Percentiles rank a stretch among this genome's conserved stretches.
These are phyloP conservation scores for Clarias gariepinus DNA, from an alignment of 2,113 vertebrate genomes.

Conservation along the genomic window DNA sequence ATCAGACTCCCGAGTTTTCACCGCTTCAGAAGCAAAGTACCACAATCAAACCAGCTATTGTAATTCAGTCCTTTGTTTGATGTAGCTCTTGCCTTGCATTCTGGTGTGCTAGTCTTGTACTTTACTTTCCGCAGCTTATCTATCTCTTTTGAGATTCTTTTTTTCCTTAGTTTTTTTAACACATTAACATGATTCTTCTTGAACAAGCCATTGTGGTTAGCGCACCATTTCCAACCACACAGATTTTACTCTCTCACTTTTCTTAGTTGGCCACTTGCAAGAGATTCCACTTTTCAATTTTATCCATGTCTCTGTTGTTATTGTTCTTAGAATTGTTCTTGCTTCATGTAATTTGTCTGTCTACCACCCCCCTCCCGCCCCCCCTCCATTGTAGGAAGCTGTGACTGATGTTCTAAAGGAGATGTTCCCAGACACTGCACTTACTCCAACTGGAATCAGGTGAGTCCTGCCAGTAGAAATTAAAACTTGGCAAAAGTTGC, in stretches of 20 bases:
- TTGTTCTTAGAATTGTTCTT: neutral
- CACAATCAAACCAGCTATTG: slow-evolving; percentile 36
- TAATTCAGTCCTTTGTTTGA: slow-evolving; percentile 28
- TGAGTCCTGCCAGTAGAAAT: slow-evolving; percentile 53
- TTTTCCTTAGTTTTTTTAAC: neutral
- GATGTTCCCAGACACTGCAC: slow-evolving; percentile 52
- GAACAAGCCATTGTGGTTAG: neutral
- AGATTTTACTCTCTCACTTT: slow-evolving; percentile 7
- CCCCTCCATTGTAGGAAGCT: slow-evolving; percentile 44
- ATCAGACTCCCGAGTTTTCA: slow-evolving; percentile 55
- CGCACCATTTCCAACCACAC: neutral
- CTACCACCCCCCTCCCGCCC: too few species aligned
- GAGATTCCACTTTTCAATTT: neutral
- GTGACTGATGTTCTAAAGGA: slow-evolving; percentile 56
- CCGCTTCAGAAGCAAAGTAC: slow-evolving; percentile 33
- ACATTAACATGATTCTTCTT: neutral
- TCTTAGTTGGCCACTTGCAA: neutral
- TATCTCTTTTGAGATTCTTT: neutral
- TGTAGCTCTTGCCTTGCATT: neutral
- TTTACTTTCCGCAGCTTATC: slow-evolving; percentile 9
- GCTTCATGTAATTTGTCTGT: too few species aligned
- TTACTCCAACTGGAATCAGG: slow-evolving; percentile 64
- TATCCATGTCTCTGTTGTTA: neutral
- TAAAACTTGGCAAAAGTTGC: neutral
- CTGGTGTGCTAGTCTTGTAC: slow-evolving; percentile 8